Conservation (phyloP, 2,113 vertebrate species). For the Pterocles burchelli region DNA sequence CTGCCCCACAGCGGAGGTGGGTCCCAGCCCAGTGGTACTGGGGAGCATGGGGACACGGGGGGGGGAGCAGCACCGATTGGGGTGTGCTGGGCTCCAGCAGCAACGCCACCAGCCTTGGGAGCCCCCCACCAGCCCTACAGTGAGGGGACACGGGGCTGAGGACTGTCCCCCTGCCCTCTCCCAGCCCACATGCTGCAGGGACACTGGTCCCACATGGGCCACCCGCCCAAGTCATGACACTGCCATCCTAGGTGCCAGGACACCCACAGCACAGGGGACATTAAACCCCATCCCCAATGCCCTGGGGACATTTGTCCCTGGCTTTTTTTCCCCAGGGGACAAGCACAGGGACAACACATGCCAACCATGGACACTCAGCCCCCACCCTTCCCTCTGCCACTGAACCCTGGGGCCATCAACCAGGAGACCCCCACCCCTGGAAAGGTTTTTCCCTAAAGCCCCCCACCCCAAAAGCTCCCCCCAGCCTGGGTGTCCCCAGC, state of each 20-base stretch:
- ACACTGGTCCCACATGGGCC: not conserved
- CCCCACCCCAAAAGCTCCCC: not conserved
- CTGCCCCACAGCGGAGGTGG: not conserved
- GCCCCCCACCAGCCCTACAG: fast-evolving
- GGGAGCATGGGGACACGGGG: too few species aligned
- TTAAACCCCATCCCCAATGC: not conserved
- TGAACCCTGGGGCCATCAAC: not conserved
- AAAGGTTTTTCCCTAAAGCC: not conserved
- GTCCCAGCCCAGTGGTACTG: not conserved
- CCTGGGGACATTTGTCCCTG: not conserved
- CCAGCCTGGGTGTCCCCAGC: not conserved
- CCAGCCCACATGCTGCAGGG: not conserved
- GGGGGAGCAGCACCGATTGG: fast-evolving
- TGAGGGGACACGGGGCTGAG: fast-evolving
- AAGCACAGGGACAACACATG: not conserved
- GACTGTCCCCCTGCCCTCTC: not conserved
- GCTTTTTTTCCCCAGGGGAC: not conserved
- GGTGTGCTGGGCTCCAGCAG: not conserved
- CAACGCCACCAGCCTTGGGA: not conserved
- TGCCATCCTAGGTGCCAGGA: not conserved
- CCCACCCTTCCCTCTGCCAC: not conserved
- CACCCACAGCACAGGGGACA: not conserved
- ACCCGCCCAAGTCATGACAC: fast-evolving
- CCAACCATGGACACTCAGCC: not conserved
- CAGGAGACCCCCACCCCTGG: not conserved